Evolutionary conservation across 1,140 invertebrate genomes (phyloP).

Genomic region (Drosophila kepulauana): DNA sequence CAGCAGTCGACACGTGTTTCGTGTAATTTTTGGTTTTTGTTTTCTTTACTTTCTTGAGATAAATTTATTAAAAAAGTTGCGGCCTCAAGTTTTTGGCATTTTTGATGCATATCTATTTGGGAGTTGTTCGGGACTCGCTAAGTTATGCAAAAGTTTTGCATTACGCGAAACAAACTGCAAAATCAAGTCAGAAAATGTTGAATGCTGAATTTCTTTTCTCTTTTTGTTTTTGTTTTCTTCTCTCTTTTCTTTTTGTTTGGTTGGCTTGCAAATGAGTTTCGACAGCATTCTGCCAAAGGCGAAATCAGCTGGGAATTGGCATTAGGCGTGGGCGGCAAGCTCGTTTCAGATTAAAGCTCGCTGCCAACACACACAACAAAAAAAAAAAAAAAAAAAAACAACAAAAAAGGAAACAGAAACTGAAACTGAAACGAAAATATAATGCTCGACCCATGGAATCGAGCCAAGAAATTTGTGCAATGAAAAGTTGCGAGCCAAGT

Average conservation of each 20-base stretch:
- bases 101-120: constrained; percentile 63
- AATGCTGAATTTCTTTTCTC: not conserved
- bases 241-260: not conserved
- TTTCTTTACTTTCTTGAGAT: constrained; percentile 12
- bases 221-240: too few relatives aligned
- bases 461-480: constrained; percentile 53
- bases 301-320: not conserved
- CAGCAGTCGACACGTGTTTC: constrained; percentile 23
- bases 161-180: constrained; percentile 32
- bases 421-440: not conserved
- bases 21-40: constrained; percentile 20
- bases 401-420: too few relatives aligned
- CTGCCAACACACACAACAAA: constrained; percentile 1
- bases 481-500: constrained; percentile 29
- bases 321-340: constrained; percentile 3
- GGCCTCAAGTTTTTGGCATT: constrained; percentile 63
- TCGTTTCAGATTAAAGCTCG: constrained; percentile 11
- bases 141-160: constrained; percentile 54
- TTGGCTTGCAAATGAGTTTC: constrained; percentile 28
- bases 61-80: constrained; percentile 73
- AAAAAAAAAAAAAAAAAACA: too few relatives aligned
- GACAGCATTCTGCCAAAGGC: constrained; percentile 28
- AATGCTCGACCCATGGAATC: constrained; percentile 12
- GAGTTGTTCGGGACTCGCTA: constrained; percentile 22
- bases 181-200: constrained; percentile 41